Evolutionary conservation across 2,888 invertebrate species (phyloP).

Genomic region (Scaptodrosophila latifasciaeformis): DNA sequence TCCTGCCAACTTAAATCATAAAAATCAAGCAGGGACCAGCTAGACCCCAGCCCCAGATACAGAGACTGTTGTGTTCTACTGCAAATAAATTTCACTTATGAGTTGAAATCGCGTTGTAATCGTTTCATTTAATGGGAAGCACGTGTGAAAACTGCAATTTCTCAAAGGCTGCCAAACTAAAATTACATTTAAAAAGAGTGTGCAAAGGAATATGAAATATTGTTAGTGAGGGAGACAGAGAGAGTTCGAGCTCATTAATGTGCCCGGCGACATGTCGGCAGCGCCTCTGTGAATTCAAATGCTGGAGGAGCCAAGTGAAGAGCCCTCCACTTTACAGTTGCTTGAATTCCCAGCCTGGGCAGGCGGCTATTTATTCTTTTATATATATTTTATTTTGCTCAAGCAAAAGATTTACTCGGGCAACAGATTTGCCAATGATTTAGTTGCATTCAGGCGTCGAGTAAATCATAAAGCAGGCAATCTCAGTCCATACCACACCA

Average conservation of each 20-base stretch:
- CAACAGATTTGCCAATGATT: slow-evolving; percentile 68
- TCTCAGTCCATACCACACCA: not conserved
- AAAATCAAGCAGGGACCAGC: slow-evolving; percentile 44
- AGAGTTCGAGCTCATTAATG: slow-evolving; percentile 52
- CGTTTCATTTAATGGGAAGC: slow-evolving; percentile 71
- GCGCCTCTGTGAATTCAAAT: slow-evolving; percentile 26
- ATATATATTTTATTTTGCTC: not conserved
- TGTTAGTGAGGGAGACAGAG: not conserved
- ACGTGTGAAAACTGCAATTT: slow-evolving; percentile 69
- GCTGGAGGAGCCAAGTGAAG: slow-evolving; percentile 4
- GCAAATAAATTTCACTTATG: slow-evolving; percentile 71
- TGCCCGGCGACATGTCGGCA: slow-evolving; percentile 33
- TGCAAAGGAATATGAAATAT: not conserved
- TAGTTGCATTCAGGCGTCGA: slow-evolving; percentile 61
- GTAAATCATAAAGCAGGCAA: slow-evolving; percentile 58
- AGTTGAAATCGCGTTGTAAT: slow-evolving; percentile 63
- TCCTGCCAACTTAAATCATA: slow-evolving; percentile 47
- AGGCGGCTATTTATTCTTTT: not conserved
- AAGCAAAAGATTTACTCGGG: slow-evolving; percentile 28
- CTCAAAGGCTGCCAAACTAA: slow-evolving; percentile 29
- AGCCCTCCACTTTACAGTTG: no score
- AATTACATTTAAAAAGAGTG: slow-evolving; percentile 16
- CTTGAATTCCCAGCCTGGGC: slow-evolving; percentile 25
- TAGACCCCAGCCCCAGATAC: slow-evolving; percentile 14
- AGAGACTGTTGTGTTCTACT: slow-evolving; percentile 30